phyloP scores from a whole-genome alignment of 1,140 invertebrate species.

The Ridgeia piscesae region DNA sequence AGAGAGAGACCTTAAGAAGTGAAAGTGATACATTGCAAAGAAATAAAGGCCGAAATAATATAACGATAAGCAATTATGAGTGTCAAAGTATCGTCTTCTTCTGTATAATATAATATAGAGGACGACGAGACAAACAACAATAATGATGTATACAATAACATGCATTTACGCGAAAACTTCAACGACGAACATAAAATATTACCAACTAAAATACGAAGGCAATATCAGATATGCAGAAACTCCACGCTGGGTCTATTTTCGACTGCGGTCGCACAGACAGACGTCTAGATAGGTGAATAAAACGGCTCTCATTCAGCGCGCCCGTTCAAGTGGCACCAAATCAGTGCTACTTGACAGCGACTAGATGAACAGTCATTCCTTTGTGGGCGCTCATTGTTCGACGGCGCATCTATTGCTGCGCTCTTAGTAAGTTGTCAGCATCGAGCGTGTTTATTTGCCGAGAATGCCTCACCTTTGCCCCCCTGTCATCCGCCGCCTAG shows the following conservation, averaged over 20 bases:
- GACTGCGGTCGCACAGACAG: too few relatives aligned
- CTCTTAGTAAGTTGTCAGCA: not conserved
- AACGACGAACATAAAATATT: not conserved
- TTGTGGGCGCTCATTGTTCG: not conserved
- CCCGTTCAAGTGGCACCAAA: not conserved
- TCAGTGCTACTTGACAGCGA: not conserved
- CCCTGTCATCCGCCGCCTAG: not conserved
- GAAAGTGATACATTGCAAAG: not conserved
- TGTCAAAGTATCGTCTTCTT: too few relatives aligned
- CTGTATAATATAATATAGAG: too few relatives aligned
- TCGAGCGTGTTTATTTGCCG: not conserved
- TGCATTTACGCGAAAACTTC: too few relatives aligned
- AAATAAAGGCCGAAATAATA: too few relatives aligned
- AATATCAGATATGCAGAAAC: not conserved
- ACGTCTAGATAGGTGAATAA: not conserved
- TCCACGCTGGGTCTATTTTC: not conserved
- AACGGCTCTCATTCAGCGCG: not conserved
- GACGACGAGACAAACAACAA: not conserved
- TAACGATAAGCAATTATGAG: too few relatives aligned
- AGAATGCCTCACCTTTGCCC: not conserved
- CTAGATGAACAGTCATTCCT: not conserved
- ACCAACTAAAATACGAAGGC: not conserved
- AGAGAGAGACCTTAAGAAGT: too few relatives aligned
- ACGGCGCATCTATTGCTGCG: not conserved
- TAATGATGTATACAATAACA: too few relatives aligned